Base-by-base conservation (phyloP, 2,797 vertebrate species). In the Enoplosus armatus region DNA sequence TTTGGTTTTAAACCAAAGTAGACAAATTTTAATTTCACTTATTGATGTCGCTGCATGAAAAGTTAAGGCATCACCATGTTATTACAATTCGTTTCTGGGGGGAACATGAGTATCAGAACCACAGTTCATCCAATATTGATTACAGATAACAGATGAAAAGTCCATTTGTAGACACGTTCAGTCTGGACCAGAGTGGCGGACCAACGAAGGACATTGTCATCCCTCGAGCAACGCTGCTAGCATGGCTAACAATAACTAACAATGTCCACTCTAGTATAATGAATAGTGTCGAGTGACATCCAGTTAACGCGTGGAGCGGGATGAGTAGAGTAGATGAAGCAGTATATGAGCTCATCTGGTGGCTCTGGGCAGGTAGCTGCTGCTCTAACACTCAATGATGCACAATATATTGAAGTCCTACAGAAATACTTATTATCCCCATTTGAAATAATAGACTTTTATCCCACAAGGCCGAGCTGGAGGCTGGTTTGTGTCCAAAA, bases 371-470 rank as follows among this genome's bases (percentile, higher is more conserved):
- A n/a, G 7, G 29, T 4, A 56, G 50, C 16, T 27, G 10, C 54
- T 24, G 27, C 29, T 37, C 15, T 29, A 1, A 69, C 41, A 11
- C n/a, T 8, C 26, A 12, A 26, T 48, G 5, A 45, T n/a, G 7
- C 39, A 55, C 50, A 60, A 47, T 37, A 69, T 6, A 35, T 3
- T n/a, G 20, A 61, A 48, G 48, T 55, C 8, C 50, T 12, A 1
- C 20, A 45, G 2, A 47, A 11, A 62, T 8, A 60, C 27, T 53
- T 48, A 33, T 24, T 26, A 47, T 14, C 5, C 41, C 6, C 18
- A 41, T 61, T 41, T 70, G 22, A 66, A 79, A 81, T 53, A 80
- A 61, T 53, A 65, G 16, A 73, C 26, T 51, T 83, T 80, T 48
- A 67, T 75, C 29, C 72, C 22, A 35, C 58, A 55, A 41, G 29